Evolutionary conservation across 2,888 invertebrate genomes (phyloP).

Genomic region (Listrodromus nycthemerus): DNA sequence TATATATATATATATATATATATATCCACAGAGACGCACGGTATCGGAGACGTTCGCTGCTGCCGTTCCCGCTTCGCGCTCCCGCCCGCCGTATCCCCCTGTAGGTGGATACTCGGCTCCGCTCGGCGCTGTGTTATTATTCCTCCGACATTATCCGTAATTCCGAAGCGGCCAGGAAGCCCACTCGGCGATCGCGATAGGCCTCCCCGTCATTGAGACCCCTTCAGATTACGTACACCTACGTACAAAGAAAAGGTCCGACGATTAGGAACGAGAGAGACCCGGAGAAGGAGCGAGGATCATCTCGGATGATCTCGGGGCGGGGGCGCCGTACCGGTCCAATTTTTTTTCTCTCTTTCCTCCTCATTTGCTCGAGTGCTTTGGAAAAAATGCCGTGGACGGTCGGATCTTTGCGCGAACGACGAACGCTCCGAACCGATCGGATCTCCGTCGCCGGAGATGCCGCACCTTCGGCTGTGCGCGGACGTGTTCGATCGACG

Average conservation of each 20-base stretch:
- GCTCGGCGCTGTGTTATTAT: conserved; percentile 83
- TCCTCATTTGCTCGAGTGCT: too few relatives aligned
- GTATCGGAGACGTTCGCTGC: neutral
- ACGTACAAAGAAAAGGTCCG: conserved; percentile 53
- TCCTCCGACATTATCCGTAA: conserved; percentile 85
- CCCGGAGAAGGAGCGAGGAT: conserved; percentile 31
- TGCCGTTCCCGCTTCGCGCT: conserved; percentile 52
- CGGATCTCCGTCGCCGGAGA: neutral
- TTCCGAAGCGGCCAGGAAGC: conserved; percentile 84
- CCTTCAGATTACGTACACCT: conserved; percentile 77
- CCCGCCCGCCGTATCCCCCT: conserved; percentile 79
- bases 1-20: neutral
- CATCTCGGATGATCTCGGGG: neutral
- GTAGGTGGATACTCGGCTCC: conserved; percentile 82
- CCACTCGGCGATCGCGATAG: conserved; percentile 84
- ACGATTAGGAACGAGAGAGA: conserved; percentile 40
- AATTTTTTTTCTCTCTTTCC: too few relatives aligned
- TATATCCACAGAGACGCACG: too few relatives aligned
- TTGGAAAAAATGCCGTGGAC: too few relatives aligned
- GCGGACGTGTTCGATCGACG: neutral
- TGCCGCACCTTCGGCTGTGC: neutral
- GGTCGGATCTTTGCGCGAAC: too few relatives aligned
- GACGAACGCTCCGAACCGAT: too few relatives aligned
- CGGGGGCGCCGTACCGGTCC: too few relatives aligned
- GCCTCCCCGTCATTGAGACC: conserved; percentile 83